Conservation (phyloP, 1,140 invertebrate species). For the Arion vulgaris region DNA sequence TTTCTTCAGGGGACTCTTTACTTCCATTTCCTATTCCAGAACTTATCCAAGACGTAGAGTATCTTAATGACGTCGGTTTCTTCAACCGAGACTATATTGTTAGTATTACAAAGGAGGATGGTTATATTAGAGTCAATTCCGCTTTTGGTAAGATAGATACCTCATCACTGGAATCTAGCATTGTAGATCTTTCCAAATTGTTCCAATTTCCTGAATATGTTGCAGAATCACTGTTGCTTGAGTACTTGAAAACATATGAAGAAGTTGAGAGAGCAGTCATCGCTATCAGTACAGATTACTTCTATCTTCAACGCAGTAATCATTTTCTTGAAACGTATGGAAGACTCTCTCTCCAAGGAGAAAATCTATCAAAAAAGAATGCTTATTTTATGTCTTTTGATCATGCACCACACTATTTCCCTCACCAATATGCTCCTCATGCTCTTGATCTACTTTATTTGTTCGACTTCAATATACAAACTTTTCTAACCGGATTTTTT, state of each 20-base stretch:
- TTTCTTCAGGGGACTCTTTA: neutral
- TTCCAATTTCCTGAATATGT: neutral
- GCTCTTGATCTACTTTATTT: neutral
- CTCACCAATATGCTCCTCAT: neutral
- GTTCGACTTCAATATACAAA: neutral
- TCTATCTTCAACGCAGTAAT: neutral
- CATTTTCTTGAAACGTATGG: neutral
- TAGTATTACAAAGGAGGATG: neutral
- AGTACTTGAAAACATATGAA: neutral
- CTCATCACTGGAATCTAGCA: neutral
- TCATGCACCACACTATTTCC: neutral
- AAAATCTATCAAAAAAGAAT: neutral
- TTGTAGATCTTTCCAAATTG: neutral
- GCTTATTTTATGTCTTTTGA: neutral
- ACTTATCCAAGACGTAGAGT: neutral
- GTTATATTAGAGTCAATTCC: neutral
- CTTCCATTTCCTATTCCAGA: neutral
- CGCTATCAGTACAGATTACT: neutral
- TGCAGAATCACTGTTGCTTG: neutral
- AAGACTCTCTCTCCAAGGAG: neutral
- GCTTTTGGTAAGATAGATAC: neutral
- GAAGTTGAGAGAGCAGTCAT: neutral
- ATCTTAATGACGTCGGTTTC: neutral
- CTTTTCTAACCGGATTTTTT: neutral
- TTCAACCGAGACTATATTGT: conserved; percentile 6